Evolutionary conservation across 2,888 invertebrate genomes (phyloP), one percentile per base, ranked within the genome.

Genomic region (Bugula neritina): DNA sequence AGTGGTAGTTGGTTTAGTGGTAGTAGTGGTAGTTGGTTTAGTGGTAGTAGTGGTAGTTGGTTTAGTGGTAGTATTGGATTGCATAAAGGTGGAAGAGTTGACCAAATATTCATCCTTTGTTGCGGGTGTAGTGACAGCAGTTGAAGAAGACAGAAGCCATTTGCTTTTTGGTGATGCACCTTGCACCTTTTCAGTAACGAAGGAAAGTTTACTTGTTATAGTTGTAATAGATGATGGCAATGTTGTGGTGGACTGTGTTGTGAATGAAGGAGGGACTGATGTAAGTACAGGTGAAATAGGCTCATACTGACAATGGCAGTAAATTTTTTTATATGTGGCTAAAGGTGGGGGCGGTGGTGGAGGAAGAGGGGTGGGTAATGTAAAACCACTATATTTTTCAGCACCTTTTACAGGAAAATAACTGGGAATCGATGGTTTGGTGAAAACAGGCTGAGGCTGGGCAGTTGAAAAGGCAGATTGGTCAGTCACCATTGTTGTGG

Each of bases 281-380:
- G 10, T 23, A 57, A 23, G 5, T 57, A n/a, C 5, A 57, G 57
- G 25, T 5, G 10, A n/a, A n/a, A 57, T 23, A 17, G 23, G n/a
- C n/a, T n/a, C n/a, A n/a, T n/a, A n/a, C n/a, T n/a, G n/a, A n/a
- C n/a, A n/a, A 43, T 5, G 43, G 17, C 43, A 43, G 17, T 43
- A 43, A 10, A 43, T 43, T 43, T 43, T 43, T 17, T 43, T 43
- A 17, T 43, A 43, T 43, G 43, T 43, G 43, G 31, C 27, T 2
- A 27, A 10, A 29, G 63, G 63, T 1, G 31, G 63, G 2, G 63
- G 63, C n/a, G 63, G 63, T 25, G 63, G 63, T 31, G 63, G 63
- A 31, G 63, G 63, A 63, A 29, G 31, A 13, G 63, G 63, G 5
- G 27, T 63, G 13, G 63, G 31, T 27, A 63, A n/a, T 3, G 5